These are phyloP conservation scores for Aphidoletes aphidimyza DNA, from an alignment of 2,888 invertebrate genomes.

Conservation along the genomic window DNA sequence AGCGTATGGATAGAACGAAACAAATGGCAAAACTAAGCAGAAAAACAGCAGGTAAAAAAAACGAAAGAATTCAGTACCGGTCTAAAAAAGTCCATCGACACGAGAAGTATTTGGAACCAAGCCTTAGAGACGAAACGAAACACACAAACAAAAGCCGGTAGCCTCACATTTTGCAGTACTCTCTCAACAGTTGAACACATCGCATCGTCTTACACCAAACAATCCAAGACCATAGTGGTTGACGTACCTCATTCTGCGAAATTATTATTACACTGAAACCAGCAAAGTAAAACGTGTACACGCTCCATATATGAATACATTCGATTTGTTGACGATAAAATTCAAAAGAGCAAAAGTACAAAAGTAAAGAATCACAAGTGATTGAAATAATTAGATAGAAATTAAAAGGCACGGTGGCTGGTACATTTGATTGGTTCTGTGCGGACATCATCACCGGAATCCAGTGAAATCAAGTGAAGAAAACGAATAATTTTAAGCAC, in stretches of 20 bases:
- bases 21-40: neutral
- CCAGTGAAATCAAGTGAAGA: slow-evolving; percentile 2
- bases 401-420: too few species aligned
- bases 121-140: neutral
- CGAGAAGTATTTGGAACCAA: neutral
- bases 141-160: slow-evolving; percentile 13
- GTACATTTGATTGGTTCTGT: too few species aligned
- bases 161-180: neutral
- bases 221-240: neutral
- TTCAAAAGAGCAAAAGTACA: neutral
- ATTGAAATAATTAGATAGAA: neutral
- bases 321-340: neutral
- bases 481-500: neutral
- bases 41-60: neutral
- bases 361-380: neutral
- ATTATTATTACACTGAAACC: too few species aligned
- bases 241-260: neutral
- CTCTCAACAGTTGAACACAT: neutral
- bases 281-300: too few species aligned
- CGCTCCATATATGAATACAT: neutral
- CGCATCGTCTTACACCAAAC: neutral
- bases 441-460: too few species aligned
- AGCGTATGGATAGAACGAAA: neutral
- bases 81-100: slow-evolving; percentile 30
- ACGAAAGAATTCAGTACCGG: neutral